Conservation (phyloP, 2,113 vertebrate species). For the Pterocles gutturalis region DNA sequence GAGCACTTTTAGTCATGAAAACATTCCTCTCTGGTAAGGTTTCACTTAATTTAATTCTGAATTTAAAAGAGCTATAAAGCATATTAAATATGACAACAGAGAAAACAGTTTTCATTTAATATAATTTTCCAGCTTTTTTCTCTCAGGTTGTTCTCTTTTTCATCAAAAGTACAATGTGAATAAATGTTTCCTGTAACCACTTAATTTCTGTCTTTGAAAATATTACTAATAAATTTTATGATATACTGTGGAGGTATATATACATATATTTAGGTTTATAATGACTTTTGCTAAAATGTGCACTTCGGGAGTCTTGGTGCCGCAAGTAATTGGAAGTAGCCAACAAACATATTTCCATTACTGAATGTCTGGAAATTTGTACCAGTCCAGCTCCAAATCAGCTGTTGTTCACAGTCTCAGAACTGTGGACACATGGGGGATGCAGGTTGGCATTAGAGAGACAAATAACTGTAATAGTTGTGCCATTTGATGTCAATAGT, state of each 20-base stretch:
- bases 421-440: not conserved
- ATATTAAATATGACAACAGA: not conserved
- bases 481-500: not conserved
- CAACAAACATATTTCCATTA: not conserved
- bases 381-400: not conserved
- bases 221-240: not conserved
- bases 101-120: not conserved
- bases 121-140: not conserved
- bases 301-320: not conserved
- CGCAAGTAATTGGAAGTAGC: not conserved
- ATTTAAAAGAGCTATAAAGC: not conserved
- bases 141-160: not conserved
- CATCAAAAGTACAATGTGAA: not conserved
- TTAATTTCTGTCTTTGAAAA: not conserved
- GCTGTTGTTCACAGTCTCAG: not conserved
- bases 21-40: not conserved
- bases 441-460: not conserved
- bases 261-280: not conserved
- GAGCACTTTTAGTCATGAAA: not conserved
- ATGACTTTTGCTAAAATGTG: not conserved
- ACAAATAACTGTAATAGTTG: not conserved
- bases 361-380: not conserved
- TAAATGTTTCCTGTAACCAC: not conserved
- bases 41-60: not conserved
- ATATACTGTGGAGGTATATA: fast-evolving